Base-by-base conservation (phyloP, 2,797 vertebrate species). In the Buceros bicornis region DNA sequence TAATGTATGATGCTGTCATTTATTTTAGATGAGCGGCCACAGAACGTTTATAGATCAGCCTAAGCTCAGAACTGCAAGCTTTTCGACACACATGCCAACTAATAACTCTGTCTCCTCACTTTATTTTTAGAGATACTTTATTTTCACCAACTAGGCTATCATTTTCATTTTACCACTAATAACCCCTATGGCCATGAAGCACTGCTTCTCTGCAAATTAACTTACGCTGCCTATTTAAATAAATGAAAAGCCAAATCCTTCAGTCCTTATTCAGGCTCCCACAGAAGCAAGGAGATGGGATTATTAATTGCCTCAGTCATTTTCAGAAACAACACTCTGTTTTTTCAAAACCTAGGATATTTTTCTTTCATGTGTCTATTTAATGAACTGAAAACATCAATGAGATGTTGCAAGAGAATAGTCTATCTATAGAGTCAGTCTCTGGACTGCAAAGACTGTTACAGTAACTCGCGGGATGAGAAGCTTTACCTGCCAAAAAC, bases 331-430 rank as follows among this genome's bases (percentile, higher is more conserved):
- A 87, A 82, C 95, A 69, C 86, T 53, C 28, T 79, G 66, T 84
- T 71, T 89, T 89, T 87, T 78, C 80, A 90, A 89, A 89, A 87
- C 67, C 56, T 61, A 51, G 76, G 91, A 37, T 92, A 73, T 93
- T 93, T 93, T 90, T 83, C 54, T 87, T 94, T 93, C 42, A 28
- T 57, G 19, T 54, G 82, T 87, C 89, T 96, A 85, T 69, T 92
- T 96, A 96, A 95, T 82, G 92, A 96, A 87, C 87, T 88, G 94
- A 92, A 95, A 96, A 82, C 88, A 94, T 79, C 89, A 94, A 82
- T 50, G 94, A 93, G 95, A 96, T 74, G 43, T 35, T 93, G 67
- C 64, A 73, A 89, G 53, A 72, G 85, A 96, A 93, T 70, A 82
- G 51, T n/a, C 18, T 53, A 82, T 84, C 89, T 82, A 33, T 33